Evolutionary conservation across 2,888 invertebrate genomes (phyloP), one percentile per base, ranked within the genome.

Genomic region (Leptopilina syphax): DNA sequence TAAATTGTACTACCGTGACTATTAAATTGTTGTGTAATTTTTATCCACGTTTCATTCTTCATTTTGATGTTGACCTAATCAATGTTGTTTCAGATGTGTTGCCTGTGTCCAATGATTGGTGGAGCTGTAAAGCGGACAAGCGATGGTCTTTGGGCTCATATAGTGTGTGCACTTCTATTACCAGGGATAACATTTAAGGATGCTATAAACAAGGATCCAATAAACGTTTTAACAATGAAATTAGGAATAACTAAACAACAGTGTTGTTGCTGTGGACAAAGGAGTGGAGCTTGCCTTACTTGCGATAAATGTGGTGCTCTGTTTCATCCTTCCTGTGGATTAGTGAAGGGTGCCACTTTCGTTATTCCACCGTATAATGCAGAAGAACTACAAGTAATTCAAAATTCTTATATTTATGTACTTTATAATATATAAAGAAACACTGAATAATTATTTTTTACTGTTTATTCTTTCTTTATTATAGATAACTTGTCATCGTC

Each of bases 91-190:
- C 80, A 93, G 93, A 90, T 91, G 83, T 95, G 95, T 86, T 93
- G 92, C 83, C 87, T 95, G 81, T 95, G 95, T 88, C 92, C 92
- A 44, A 89, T 94, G 87, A 90, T 93, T 76, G 94, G 94, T 12
- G 95, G 95, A 73, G 95, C 95, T 78, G 92, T 95, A 83, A 95
- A 95, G 88, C 93, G 94, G 85, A 94, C 94, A 3, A 93, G 93
- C 80, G 94, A 94, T 86, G 93, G 93, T 34, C 92, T 93, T 68
- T 95, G 95, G 95, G 94, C 94, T 50, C 95, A 95, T 88, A 94
- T 95, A 78, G 92, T 94, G 24, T 95, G 95, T 89, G 94, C 95
- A 6, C 92, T 95, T 6, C 93, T 95, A 92, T 92, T 95, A 81
- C 95, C 95, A 6, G 95, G 95, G 83, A 94, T 94, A 0, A 91